Conservation (phyloP, 1,140 invertebrate genomes). For the Antheraea mylitta region DNA sequence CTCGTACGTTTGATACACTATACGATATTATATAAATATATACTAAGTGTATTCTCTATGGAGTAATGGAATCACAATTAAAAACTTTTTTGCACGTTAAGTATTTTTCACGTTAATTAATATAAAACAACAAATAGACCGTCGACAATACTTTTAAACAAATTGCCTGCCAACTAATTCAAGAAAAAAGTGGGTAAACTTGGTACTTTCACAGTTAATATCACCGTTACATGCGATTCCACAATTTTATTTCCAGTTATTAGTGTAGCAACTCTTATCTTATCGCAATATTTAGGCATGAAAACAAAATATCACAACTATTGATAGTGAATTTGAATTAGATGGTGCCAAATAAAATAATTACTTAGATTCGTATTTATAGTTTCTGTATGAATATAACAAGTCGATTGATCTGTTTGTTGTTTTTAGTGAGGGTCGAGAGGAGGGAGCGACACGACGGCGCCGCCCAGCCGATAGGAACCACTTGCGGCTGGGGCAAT, state of each 20-base stretch:
- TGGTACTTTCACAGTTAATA: conserved; percentile 66
- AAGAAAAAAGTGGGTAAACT: conserved; percentile 61
- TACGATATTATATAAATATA: not conserved
- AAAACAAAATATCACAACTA: conserved; percentile 59
- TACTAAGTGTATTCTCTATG: not conserved
- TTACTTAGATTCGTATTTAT: conserved; percentile 46
- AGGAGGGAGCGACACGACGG: conserved; percentile 67
- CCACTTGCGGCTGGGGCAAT: conserved; percentile 67
- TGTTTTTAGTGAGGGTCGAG: conserved; percentile 71
- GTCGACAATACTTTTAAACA: conserved; percentile 8
- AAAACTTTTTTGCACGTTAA: not conserved
- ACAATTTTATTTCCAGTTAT: conserved; percentile 74
- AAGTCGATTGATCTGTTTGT: conserved; percentile 75
- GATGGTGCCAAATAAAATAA: conserved; percentile 42
- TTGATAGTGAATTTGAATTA: conserved; percentile 39
- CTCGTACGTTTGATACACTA: not conserved
- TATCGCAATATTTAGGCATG: conserved; percentile 64
- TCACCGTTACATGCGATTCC: conserved; percentile 71
- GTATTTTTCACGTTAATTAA: not conserved
- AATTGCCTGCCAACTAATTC: conserved; percentile 49
- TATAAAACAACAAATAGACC: not conserved
- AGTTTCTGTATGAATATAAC: conserved; percentile 56
- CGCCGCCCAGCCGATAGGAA: conserved; percentile 68
- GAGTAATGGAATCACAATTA: not conserved
- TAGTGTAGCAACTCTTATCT: conserved; percentile 62